Conservation (phyloP, 2,113 vertebrate species). For the Lepisosteus osseus region DNA sequence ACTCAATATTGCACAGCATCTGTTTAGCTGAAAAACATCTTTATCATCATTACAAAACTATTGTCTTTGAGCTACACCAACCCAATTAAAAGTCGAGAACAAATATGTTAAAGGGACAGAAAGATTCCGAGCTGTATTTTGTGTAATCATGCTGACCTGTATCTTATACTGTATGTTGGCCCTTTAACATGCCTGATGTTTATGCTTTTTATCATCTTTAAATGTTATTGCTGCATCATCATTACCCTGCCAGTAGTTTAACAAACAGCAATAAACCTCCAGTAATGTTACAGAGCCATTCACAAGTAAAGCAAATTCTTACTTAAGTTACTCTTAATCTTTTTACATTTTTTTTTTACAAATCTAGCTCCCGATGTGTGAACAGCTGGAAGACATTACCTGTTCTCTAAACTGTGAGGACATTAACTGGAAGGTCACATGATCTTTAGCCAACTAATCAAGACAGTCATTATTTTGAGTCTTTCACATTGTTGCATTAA, state of each 20-base stretch:
- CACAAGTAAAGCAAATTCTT: slow-evolving; percentile 1
- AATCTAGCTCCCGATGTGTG: background rate
- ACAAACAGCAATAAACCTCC: slow-evolving; percentile 44
- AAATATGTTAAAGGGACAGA: slow-evolving; percentile 86
- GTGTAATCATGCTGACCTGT: too few relatives aligned
- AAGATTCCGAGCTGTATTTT: slow-evolving; percentile 43
- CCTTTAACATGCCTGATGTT: too few relatives aligned
- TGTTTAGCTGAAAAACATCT: slow-evolving; percentile 64
- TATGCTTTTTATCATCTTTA: too few relatives aligned
- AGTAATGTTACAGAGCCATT: slow-evolving; percentile 35
- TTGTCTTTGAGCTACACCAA: slow-evolving; percentile 64
- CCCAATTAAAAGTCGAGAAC: slow-evolving; percentile 76
- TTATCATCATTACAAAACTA: slow-evolving; percentile 50
- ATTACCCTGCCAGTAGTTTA: slow-evolving; percentile 55
- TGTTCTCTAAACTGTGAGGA: too few relatives aligned
- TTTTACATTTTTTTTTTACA: background rate
- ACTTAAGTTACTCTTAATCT: too few relatives aligned
- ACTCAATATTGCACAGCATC: slow-evolving; percentile 44
- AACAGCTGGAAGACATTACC: too few relatives aligned
- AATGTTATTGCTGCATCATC: slow-evolving; percentile 41
- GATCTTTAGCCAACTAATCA: too few relatives aligned
- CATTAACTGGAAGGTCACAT: too few relatives aligned
- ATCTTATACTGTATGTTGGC: too few relatives aligned
- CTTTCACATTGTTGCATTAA: too few relatives aligned
- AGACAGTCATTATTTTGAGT: too few relatives aligned